phyloP scores from a whole-genome alignment of 2,797 vertebrate genomes.

The Rhinella marina region DNA sequence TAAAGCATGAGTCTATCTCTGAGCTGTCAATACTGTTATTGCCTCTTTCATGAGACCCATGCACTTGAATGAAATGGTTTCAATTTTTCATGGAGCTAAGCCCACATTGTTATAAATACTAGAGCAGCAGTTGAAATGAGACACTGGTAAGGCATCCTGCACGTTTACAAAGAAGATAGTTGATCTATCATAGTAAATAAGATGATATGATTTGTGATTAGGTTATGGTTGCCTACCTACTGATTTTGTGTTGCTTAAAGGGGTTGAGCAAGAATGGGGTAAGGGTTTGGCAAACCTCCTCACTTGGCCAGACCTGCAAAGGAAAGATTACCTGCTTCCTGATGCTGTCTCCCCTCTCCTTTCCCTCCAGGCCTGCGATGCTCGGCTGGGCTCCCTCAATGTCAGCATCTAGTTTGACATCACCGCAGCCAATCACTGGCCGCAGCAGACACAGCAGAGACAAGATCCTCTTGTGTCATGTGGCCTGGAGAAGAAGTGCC shows the following conservation, averaged over 20 bases:
- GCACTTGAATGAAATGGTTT: slow-evolving; percentile 13
- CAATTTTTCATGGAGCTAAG: slow-evolving; percentile 23
- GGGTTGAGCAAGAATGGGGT: too few species aligned
- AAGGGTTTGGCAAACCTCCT: too few species aligned
- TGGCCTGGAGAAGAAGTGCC: too few species aligned
- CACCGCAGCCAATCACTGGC: too few species aligned
- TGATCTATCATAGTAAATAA: not conserved
- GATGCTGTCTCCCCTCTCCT: too few species aligned
- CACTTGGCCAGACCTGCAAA: too few species aligned
- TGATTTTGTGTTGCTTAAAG: not conserved
- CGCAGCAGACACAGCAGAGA: too few species aligned
- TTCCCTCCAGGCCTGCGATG: too few species aligned
- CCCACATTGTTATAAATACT: not conserved
- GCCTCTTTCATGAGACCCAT: not conserved
- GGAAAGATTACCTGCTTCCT: too few species aligned
- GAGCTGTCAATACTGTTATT: slow-evolving; percentile 57
- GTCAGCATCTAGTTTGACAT: too few species aligned
- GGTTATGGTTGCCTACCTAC: not conserved
- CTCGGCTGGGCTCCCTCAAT: too few species aligned
- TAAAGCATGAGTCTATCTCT: slow-evolving; percentile 19
- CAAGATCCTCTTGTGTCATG: too few species aligned
- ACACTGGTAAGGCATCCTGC: not conserved
- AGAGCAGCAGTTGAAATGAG: not conserved
- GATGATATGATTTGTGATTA: not conserved
- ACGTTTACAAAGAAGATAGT: not conserved